These are phyloP conservation scores for Pantherophis alleghaniensis DNA, from an alignment of 2,797 vertebrate species.

Conservation along the genomic window DNA sequence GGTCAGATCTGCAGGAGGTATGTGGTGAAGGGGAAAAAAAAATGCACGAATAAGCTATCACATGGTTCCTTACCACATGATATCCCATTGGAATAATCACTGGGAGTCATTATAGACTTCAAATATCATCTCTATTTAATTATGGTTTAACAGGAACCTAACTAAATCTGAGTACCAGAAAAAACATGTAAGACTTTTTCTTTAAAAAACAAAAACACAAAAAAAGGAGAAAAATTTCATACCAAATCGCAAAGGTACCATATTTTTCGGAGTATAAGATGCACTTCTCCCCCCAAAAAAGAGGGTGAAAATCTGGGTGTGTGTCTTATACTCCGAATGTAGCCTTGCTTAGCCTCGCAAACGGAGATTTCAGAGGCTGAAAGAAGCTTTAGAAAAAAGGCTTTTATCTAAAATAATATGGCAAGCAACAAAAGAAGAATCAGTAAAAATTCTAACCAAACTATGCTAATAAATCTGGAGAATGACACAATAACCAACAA, in stretches of 20 bases:
- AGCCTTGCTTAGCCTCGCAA: too few relatives aligned
- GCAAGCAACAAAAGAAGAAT: too few relatives aligned
- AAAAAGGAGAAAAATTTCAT: not conserved
- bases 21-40: not conserved
- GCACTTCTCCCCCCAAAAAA: too few relatives aligned
- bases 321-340: too few relatives aligned
- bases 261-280: too few relatives aligned
- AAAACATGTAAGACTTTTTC: not conserved
- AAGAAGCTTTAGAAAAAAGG: too few relatives aligned
- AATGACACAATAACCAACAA: too few relatives aligned
- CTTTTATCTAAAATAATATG: too few relatives aligned
- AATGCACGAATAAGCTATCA: not conserved
- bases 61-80: not conserved
- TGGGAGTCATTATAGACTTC: not conserved
- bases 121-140: not conserved
- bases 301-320: too few relatives aligned
- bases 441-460: too few relatives aligned
- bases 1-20: not conserved
- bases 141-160: not conserved
- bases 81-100: not conserved
- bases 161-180: not conserved
- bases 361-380: too few relatives aligned
- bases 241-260: not conserved
- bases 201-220: not conserved
- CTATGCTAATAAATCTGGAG: too few relatives aligned